A percentile compares a stretch with the other conserved stretches of the same genome.
Conservation (phyloP, 2,888 invertebrate genomes). For the Caenorhabditis sinica region DNA sequence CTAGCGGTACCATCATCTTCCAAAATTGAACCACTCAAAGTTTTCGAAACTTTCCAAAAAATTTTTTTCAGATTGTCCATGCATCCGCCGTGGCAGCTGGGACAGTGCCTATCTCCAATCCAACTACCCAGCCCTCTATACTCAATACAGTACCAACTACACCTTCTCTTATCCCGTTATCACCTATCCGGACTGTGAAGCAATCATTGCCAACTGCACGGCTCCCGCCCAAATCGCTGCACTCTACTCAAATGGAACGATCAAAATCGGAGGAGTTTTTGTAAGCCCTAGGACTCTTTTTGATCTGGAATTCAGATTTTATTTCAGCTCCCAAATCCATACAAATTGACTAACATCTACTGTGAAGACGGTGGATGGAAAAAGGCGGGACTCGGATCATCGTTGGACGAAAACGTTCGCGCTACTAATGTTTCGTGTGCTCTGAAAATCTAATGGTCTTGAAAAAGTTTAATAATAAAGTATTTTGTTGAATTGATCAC, state of each 20-base stretch:
- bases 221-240: neutral
- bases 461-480: neutral
- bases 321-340: slow-evolving; percentile 6
- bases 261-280: neutral
- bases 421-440: neutral
- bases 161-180: neutral
- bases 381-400: neutral
- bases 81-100: slow-evolving; percentile 17
- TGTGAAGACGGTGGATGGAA: slow-evolving; percentile 2
- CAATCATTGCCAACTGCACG: neutral
- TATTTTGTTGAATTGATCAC: neutral
- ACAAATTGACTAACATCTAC: neutral
- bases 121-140: neutral
- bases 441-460: neutral
- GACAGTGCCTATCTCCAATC: slow-evolving; percentile 13
- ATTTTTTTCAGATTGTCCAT: slow-evolving; percentile 19
- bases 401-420: neutral
- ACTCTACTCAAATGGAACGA: slow-evolving; percentile 8
- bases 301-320: neutral
- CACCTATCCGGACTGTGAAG: slow-evolving; percentile 7
- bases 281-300: neutral
- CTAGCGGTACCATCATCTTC: too few relatives aligned
- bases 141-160: neutral
- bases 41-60: too few relatives aligned
- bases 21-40: too few relatives aligned